Evolutionary conservation across 1,140 invertebrate species (phyloP), one percentile per base, ranked within the genome.

Genomic region (Nymphalis io): DNA sequence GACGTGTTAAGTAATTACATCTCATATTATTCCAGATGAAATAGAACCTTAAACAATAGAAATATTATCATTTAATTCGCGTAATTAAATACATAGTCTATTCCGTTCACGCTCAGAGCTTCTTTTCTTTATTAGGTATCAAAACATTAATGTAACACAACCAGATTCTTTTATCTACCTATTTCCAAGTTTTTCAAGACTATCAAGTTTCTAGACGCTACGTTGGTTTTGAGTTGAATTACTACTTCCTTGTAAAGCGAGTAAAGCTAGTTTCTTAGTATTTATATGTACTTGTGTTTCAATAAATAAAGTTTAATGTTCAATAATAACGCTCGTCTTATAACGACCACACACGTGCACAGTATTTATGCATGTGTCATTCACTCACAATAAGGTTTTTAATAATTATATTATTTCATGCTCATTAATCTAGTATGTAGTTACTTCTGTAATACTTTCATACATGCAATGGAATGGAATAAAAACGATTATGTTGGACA

Each of bases 151-250:
- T 46, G 59, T 61, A 23, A 55, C 53, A 60, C 48, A 57, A 42
- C 66, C 48, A 57, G 59, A 68, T 61, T 55, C 59, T 61, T 57
- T 42, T 16, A 13, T 21, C 23, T 18, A 55, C 20, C 23, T 18
- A 55, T 33, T 48, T 46, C 46, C 55, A 33, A 64, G 65, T 57
- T 64, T 68, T 72, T 72, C 70, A 59, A 72, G 60, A 64, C 40
- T 70, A 64, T 72, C 65, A 63, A 68, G 71, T 73, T 73, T 62
- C 55, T 57, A 64, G 66, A 23, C 51, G 27, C 44, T 68, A 60
- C 44, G 55, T 57, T 51, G 59, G 71, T 69, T 69, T 63, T 60
- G 42, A 59, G 39, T 68, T 39, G 42, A 38, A 58, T 53, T 55
- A 55, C 55, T 40, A 73, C 55, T 73, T 73, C 57, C 61, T 68